phyloP scores from a whole-genome alignment of 1,140 invertebrate species.

The Maniola jurtina region DNA sequence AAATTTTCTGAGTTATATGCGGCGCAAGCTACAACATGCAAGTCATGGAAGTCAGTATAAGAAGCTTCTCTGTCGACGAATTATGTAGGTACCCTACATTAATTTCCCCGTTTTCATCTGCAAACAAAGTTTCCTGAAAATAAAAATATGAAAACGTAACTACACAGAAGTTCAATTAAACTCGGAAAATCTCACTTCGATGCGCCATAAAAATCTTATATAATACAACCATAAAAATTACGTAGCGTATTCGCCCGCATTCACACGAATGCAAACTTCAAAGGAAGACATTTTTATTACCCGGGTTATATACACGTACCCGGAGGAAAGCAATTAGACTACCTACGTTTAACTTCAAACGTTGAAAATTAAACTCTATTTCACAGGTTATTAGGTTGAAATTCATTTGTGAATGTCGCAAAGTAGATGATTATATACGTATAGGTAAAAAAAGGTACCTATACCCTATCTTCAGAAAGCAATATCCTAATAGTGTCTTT shows the following conservation, averaged over 20 bases:
- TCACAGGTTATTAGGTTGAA: background rate
- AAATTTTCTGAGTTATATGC: too few species aligned
- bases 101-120: too few species aligned
- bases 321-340: constrained; percentile 2
- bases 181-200: background rate
- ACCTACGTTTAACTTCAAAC: background rate
- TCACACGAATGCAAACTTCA: constrained; percentile 24
- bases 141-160: background rate
- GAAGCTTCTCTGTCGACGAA: too few species aligned
- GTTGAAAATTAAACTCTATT: background rate
- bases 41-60: too few species aligned
- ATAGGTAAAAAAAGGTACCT: background rate
- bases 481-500: constrained; percentile 1
- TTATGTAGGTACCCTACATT: too few species aligned
- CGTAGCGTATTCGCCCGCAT: background rate
- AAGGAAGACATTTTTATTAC: constrained; percentile 38
- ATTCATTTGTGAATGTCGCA: background rate
- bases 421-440: background rate
- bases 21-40: too few species aligned
- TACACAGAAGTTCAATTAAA: background rate
- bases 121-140: background rate
- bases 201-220: constrained; percentile 7
- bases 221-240: background rate
- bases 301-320: constrained; percentile 4
- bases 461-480: background rate